Evolutionary conservation across 23 tunicate genomes (phyloP), one percentile per base, ranked within the genome.

Genomic region (Phallusia fumigata): DNA sequence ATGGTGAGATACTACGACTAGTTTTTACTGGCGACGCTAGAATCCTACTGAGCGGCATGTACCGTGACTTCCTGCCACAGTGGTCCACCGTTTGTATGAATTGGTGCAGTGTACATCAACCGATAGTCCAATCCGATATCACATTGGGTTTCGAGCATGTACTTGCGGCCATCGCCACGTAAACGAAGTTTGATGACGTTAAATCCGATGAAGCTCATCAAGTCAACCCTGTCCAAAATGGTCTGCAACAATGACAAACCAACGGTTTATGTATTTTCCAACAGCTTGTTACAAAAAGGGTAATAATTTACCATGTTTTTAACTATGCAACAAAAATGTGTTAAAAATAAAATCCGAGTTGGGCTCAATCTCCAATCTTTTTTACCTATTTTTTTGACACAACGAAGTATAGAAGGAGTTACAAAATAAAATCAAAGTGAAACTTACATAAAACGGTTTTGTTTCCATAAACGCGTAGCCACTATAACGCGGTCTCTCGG

Each of bases 111-210:
- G 45, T 78, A 91, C 79, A 75, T 79, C 32, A 51, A 6, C 32
- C 78, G 50, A 24, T 49, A 30, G 0, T 53, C 88, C 22, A 78
- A 33, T 16, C 84, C 86, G 30, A 65, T 36, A 53, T 89, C 89
- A 44, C 84, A 78, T 3, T 75, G 21, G 15, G 83, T 80, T 80
- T 90, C 97, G 33, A 97, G 88, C 75, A 58, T 64, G 84, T 97
- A 97, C 69, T 76, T 85, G 33, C 99, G 72, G 12, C 99, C 99
- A 75, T 97, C 99, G 51, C 99, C 99, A 19, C 97, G 89, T 0
- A 92, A 6, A 0, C 99, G 95, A 13, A 97, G 33, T 58, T 92
- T 87, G 50, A 92, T 64, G 65, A 75, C 58, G 77, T 92, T 97
- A 80, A 92, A 97, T 28, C 74, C 83, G 19, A 31, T 75, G 51